phyloP scores from a whole-genome alignment of 2,888 invertebrate species.

The Leptinotarsa juncta region DNA sequence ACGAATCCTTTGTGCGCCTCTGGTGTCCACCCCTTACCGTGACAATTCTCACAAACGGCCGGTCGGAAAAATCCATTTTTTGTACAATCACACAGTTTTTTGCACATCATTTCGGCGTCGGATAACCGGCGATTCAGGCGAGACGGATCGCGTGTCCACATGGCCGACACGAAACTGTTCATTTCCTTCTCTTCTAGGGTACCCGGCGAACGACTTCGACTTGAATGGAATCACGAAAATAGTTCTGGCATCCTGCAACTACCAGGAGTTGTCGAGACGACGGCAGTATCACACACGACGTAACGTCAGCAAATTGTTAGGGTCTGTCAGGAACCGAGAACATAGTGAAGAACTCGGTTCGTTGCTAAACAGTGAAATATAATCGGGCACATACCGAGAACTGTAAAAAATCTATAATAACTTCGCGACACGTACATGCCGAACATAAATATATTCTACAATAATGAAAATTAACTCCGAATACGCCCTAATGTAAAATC shows the following conservation, averaged over 20 bases:
- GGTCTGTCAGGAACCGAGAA: neutral
- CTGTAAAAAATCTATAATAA: neutral
- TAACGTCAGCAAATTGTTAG: neutral
- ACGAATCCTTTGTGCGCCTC: no score
- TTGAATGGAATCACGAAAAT: constrained; percentile 19
- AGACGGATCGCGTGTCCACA: constrained; percentile 1
- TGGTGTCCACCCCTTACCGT: neutral
- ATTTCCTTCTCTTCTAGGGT: neutral
- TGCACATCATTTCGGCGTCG: neutral
- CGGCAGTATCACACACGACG: constrained; percentile 6
- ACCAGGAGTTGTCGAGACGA: neutral
- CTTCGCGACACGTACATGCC: neutral
- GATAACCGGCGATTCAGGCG: neutral
- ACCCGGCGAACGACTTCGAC: constrained; percentile 13
- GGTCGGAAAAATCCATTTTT: constrained; percentile 2
- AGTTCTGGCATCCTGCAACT: constrained; percentile 10
- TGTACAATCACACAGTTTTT: constrained; percentile 10
- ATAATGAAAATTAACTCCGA: no score
- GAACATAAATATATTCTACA: neutral
- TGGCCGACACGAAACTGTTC: constrained; percentile 1
- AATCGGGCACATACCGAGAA: neutral
- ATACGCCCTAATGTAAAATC: no score
- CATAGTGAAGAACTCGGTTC: neutral
- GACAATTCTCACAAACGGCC: neutral
- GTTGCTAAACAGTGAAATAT: neutral